Evolutionary conservation across 2,113 vertebrate species (phyloP).

Genomic region (Albula glossodonta): DNA sequence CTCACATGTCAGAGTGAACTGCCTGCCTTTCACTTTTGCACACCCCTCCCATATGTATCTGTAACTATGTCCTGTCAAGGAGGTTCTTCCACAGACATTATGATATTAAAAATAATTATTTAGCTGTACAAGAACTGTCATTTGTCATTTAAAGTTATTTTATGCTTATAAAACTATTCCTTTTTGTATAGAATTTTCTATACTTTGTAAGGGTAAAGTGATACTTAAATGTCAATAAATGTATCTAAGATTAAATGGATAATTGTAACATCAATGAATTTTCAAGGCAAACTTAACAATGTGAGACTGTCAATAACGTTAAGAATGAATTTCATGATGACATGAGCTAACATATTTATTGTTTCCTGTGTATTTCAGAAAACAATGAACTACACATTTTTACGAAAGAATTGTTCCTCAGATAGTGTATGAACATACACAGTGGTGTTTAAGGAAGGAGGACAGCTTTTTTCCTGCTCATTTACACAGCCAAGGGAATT

Average conservation of each 20-base stretch:
- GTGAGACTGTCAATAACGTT: neutral
- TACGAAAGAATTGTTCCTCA: no score
- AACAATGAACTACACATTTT: constrained; percentile 6
- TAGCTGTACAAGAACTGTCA: neutral
- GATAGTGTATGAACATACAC: neutral
- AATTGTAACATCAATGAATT: neutral
- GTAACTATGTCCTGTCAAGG: neutral
- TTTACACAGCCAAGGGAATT: neutral
- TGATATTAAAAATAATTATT: neutral
- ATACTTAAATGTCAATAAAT: neutral
- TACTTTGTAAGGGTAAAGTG: neutral
- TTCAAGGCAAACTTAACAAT: constrained; percentile 2
- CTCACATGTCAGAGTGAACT: neutral
- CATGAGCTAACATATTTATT: neutral
- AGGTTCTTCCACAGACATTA: neutral
- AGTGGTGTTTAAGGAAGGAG: neutral
- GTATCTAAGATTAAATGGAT: neutral
- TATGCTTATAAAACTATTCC: neutral
- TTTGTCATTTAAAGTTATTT: neutral
- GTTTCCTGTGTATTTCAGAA: neutral
- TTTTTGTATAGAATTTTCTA: neutral
- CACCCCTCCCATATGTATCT: neutral
- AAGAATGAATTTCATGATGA: neutral
- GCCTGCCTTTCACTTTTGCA: neutral
- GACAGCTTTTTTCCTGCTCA: neutral